Conservation (phyloP, 2,888 invertebrate genomes). For the Acrocera orbiculus region DNA sequence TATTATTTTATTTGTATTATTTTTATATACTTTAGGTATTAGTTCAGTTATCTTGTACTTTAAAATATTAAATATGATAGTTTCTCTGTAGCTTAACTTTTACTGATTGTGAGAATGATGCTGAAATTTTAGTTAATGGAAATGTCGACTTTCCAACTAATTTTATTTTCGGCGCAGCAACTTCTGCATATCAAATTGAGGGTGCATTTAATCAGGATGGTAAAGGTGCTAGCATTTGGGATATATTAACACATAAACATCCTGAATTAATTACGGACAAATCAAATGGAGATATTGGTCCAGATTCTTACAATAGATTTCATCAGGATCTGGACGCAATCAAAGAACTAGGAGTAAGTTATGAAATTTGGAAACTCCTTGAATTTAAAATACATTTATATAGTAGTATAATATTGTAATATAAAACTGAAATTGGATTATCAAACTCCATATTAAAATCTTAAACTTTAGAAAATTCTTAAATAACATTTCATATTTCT, state of each 20-base stretch:
- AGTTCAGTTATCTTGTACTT: too few species aligned
- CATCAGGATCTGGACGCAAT: constrained; percentile 38
- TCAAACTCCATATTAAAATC: too few species aligned
- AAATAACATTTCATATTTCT: too few species aligned
- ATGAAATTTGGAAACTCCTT: too few species aligned
- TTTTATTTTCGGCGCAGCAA: constrained; percentile 20
- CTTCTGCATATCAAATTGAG: constrained; percentile 21
- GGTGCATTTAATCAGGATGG: constrained; percentile 25
- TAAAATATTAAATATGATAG: too few species aligned
- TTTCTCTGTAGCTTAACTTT: background rate
- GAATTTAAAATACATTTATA: too few species aligned
- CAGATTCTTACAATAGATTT: constrained; percentile 42
- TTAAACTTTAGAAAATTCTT: too few species aligned
- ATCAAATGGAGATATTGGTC: constrained; percentile 38
- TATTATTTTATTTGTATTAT: too few species aligned
- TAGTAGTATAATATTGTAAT: too few species aligned
- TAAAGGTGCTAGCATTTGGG: constrained; percentile 37
- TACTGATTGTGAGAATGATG: background rate
- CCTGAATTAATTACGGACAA: constrained; percentile 29
- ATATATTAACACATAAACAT: constrained; percentile 24
- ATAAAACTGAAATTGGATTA: too few species aligned
- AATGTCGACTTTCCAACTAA: constrained; percentile 16
- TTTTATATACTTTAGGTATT: too few species aligned
- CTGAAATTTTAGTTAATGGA: constrained; percentile 8
- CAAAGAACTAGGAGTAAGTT: constrained; percentile 32